phyloP scores from a whole-genome alignment of 2,113 vertebrate genomes.

The Oxyura jamaicensis region DNA sequence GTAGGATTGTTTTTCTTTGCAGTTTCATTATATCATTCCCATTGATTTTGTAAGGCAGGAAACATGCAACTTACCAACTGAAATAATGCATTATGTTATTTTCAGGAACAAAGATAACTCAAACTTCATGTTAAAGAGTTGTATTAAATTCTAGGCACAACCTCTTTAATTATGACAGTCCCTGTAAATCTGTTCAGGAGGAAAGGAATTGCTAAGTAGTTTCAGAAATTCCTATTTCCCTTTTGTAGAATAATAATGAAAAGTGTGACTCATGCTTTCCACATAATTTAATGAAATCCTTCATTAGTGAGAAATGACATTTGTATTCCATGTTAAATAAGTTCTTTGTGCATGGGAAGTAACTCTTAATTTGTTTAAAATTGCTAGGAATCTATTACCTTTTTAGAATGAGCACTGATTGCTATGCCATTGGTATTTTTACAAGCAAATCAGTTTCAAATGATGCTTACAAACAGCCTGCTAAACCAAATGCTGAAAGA shows the following conservation, averaged over 20 bases:
- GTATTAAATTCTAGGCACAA: slow-evolving; percentile 28
- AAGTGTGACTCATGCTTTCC: slow-evolving; percentile 17
- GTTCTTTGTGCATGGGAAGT: background rate
- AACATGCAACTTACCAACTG: background rate
- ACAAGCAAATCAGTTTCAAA: background rate
- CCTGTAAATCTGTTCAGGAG: slow-evolving; percentile 17
- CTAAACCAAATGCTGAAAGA: background rate
- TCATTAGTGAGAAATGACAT: slow-evolving; percentile 8
- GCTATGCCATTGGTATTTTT: background rate
- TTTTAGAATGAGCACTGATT: background rate
- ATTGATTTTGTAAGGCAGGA: background rate
- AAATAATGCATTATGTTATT: background rate
- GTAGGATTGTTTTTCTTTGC: background rate
- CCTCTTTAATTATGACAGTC: slow-evolving; percentile 1
- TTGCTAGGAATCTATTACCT: background rate
- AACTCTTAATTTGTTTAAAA: slow-evolving; percentile 27
- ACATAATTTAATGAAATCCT: slow-evolving; percentile 46
- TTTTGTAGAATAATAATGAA: slow-evolving; percentile 35
- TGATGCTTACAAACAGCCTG: background rate
- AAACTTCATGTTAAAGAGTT: background rate
- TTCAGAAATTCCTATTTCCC: slow-evolving; percentile 23
- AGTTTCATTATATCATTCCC: background rate
- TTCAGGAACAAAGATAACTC: background rate
- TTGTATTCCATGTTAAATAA: slow-evolving; percentile 9
- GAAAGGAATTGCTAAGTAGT: background rate